These are phyloP conservation scores for Eupithecia subfuscata DNA, from an alignment of 2,888 invertebrate genomes.

Conservation along the genomic window DNA sequence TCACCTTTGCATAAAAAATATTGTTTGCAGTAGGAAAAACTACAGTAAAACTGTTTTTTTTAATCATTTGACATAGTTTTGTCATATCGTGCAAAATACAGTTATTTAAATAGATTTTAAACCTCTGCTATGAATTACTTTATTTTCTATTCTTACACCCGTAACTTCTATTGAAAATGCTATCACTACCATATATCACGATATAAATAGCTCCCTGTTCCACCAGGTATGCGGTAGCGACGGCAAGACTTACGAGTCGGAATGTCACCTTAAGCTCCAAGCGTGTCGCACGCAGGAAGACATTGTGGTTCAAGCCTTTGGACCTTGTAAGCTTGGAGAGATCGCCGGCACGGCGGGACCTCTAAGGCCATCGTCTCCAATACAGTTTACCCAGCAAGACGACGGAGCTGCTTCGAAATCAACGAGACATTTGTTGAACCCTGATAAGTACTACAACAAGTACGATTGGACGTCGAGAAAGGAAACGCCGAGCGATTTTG, in stretches of 20 bases:
- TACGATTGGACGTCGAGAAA: constrained; percentile 82
- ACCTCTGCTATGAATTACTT: background rate
- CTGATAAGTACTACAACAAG: constrained; percentile 87
- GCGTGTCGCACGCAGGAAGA: constrained; percentile 93
- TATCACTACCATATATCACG: background rate
- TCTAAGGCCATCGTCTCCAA: constrained; percentile 89
- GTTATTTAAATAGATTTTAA: background rate
- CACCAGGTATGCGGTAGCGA: constrained; percentile 89
- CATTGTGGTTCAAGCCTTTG: constrained; percentile 90
- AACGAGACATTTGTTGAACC: constrained; percentile 90
- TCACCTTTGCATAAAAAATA: background rate
- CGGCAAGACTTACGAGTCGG: constrained; percentile 92
- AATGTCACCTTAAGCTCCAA: constrained; percentile 91
- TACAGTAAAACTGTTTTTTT: background rate
- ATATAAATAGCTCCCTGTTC: constrained; percentile 15
- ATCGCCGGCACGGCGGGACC: constrained; percentile 90
- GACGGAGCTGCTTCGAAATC: constrained; percentile 91
- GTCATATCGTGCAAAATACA: background rate
- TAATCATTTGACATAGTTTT: background rate
- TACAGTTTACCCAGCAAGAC: constrained; percentile 91
- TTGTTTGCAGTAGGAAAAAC: background rate
- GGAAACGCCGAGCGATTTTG: constrained; percentile 80
- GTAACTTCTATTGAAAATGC: background rate
- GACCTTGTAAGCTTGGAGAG: constrained; percentile 89
- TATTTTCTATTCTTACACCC: background rate